Evolutionary conservation across 2,113 vertebrate species (phyloP).

Genomic region (Oryzias curvinotus): DNA sequence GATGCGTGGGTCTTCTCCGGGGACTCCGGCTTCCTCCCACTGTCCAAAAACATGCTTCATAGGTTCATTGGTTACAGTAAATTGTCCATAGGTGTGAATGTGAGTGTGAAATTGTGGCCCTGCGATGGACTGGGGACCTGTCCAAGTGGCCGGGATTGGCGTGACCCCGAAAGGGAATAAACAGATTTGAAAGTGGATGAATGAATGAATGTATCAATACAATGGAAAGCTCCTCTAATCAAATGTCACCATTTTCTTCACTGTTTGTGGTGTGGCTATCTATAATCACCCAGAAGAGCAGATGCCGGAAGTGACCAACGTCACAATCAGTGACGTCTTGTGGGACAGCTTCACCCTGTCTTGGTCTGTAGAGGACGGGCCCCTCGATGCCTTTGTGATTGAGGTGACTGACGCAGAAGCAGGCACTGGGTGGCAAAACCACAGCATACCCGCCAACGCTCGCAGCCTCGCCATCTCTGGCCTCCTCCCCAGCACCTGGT

Average conservation of each 20-base stretch:
- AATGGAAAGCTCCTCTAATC: not conserved
- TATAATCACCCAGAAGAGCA: constrained; percentile 84
- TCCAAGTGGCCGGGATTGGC: too few species aligned
- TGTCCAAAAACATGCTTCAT: too few species aligned
- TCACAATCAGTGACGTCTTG: constrained; percentile 80
- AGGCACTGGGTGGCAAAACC: constrained; percentile 65
- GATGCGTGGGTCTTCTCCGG: too few species aligned
- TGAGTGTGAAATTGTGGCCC: too few species aligned
- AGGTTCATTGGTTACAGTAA: too few species aligned
- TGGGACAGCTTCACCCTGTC: constrained; percentile 90
- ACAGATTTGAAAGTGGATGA: too few species aligned
- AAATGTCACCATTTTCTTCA: constrained; percentile 8
- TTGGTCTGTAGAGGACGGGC: constrained; percentile 83
- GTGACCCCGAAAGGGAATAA: too few species aligned
- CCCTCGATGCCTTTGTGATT: constrained; percentile 85
- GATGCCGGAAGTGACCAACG: constrained; percentile 81
- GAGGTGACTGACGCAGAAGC: constrained; percentile 83
- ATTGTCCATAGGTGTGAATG: too few species aligned
- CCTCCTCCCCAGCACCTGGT: constrained; percentile 83
- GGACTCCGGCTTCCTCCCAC: too few species aligned
- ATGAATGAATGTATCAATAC: too few species aligned
- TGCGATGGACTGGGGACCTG: too few species aligned
- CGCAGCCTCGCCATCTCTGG: constrained; percentile 76
- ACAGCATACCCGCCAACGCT: constrained; percentile 78
- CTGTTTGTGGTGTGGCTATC: constrained; percentile 51